These are phyloP conservation scores for Pluvialis apricaria DNA, from an alignment of 2,113 vertebrate genomes.

Conservation along the genomic window DNA sequence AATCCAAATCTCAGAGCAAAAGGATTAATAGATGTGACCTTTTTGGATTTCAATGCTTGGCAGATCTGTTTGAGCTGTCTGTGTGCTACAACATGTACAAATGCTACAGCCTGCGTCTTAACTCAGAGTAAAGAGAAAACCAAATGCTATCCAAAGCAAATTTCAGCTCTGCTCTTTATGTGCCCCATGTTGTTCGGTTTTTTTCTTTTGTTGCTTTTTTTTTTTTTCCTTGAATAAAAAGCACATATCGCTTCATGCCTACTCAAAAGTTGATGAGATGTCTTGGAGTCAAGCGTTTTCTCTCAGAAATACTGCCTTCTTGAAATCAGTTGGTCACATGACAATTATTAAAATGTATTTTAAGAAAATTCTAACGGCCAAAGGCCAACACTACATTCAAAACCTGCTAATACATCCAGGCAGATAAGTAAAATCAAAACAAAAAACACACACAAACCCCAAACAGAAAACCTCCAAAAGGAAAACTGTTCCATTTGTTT, in stretches of 20 bases:
- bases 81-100: constrained; percentile 9
- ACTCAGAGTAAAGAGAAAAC: constrained; percentile 51
- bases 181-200: neutral
- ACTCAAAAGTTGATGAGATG: neutral
- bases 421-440: constrained; percentile 64
- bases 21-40: constrained; percentile 45
- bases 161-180: constrained; percentile 34
- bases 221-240: neutral
- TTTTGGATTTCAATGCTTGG: constrained; percentile 32
- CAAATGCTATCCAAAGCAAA: neutral
- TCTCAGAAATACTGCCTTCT: constrained; percentile 31
- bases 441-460: constrained; percentile 47
- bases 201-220: neutral
- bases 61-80: constrained; percentile 39
- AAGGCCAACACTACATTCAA: constrained; percentile 73
- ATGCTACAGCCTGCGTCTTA: constrained; percentile 28
- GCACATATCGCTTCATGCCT: neutral
- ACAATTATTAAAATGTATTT: constrained; percentile 63
- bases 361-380: constrained; percentile 68
- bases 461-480: constrained; percentile 75
- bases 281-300: neutral
- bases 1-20: constrained; percentile 53
- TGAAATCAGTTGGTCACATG: constrained; percentile 56
- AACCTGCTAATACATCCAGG: constrained; percentile 74
- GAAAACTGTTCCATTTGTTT: constrained; percentile 77